Percentiles rank a stretch among this genome's conserved stretches.
These are phyloP conservation scores for Pseudopleuronectes americanus DNA, from an alignment of 2,797 vertebrate genomes.

Conservation along the genomic window DNA sequence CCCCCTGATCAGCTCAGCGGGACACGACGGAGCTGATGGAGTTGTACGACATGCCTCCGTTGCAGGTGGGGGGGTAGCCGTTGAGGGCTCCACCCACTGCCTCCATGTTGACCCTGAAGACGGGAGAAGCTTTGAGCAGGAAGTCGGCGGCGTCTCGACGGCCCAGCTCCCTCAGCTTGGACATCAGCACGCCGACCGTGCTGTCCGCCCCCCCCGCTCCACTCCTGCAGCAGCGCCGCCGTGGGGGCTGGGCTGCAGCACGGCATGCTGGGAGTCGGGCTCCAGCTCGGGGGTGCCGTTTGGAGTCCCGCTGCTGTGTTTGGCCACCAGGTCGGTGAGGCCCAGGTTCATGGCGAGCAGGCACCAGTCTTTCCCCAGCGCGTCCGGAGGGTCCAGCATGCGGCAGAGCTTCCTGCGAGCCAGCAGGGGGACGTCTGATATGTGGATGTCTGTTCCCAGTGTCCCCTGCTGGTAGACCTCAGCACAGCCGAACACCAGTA, in stretches of 20 bases:
- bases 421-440: slow-evolving; percentile 89
- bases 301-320: slow-evolving; percentile 84
- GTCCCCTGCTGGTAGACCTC: slow-evolving; percentile 92
- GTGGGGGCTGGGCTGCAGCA: slow-evolving; percentile 89
- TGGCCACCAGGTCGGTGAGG: slow-evolving; percentile 94
- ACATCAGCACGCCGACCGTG: slow-evolving; percentile 91
- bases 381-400: slow-evolving; percentile 94
- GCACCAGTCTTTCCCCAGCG: slow-evolving; percentile 98
- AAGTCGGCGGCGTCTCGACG: slow-evolving; percentile 96
- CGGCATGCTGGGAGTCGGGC: slow-evolving; percentile 35
- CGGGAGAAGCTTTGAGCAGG: slow-evolving; percentile 91
- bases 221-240: slow-evolving; percentile 92
- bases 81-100: slow-evolving; percentile 82
- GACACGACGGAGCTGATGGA: slow-evolving; percentile 98
- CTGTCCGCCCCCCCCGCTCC: slow-evolving; percentile 88
- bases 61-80: slow-evolving; percentile 90
- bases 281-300: slow-evolving; percentile 77
- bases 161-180: slow-evolving; percentile 94
- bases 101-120: slow-evolving; percentile 93
- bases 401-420: slow-evolving; percentile 93
- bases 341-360: slow-evolving; percentile 98
- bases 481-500: slow-evolving; percentile 92
- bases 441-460: slow-evolving; percentile 90
- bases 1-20: slow-evolving; percentile 81
- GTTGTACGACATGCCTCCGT: slow-evolving; percentile 95